A percentile compares a stretch with the other conserved stretches of the same genome.
Conservation (phyloP, 2,888 invertebrate genomes). For the Macrophya alboannulata region DNA sequence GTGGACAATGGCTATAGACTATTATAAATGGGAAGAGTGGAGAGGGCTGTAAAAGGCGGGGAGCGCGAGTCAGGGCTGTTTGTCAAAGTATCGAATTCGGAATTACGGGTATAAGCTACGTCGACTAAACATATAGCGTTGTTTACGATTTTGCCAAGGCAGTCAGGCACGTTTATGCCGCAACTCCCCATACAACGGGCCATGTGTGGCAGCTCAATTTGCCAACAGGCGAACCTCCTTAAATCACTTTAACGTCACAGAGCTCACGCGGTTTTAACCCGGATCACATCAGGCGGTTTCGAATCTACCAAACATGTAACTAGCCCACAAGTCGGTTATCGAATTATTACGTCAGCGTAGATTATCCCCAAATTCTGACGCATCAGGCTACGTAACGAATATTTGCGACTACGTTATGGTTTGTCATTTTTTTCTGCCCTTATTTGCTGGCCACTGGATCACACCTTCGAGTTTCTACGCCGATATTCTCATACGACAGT, state of each 20-base stretch:
- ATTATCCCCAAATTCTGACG: neutral
- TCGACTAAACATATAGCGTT: slow-evolving; percentile 57
- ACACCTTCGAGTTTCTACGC: neutral
- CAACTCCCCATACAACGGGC: slow-evolving; percentile 35
- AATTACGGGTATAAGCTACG: slow-evolving; percentile 49
- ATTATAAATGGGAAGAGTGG: slow-evolving; percentile 33
- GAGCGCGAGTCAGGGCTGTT: slow-evolving; percentile 55
- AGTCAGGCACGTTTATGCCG: slow-evolving; percentile 55
- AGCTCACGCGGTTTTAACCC: slow-evolving; percentile 5
- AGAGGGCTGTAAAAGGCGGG: neutral
- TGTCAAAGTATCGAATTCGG: slow-evolving; percentile 61
- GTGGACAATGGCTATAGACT: slow-evolving; percentile 20
- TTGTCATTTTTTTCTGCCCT: neutral
- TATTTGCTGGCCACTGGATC: neutral
- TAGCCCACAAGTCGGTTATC: slow-evolving; percentile 9
- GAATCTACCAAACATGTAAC: slow-evolving; percentile 14
- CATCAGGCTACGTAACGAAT: neutral
- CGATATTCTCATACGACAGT: neutral
- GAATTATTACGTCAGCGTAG: slow-evolving; percentile 18
- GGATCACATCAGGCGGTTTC: slow-evolving; percentile 31
- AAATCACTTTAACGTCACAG: slow-evolving; percentile 51
- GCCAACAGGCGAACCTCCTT: slow-evolving; percentile 48
- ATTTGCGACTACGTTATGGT: neutral
- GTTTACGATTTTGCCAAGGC: slow-evolving; percentile 58
- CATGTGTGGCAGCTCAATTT: slow-evolving; percentile 51